Evolutionary conservation across 35 echinoderm and acorn worm species (phyloP), one percentile per base, ranked within the genome.

Genomic region (Ophiothrix spiculata): DNA sequence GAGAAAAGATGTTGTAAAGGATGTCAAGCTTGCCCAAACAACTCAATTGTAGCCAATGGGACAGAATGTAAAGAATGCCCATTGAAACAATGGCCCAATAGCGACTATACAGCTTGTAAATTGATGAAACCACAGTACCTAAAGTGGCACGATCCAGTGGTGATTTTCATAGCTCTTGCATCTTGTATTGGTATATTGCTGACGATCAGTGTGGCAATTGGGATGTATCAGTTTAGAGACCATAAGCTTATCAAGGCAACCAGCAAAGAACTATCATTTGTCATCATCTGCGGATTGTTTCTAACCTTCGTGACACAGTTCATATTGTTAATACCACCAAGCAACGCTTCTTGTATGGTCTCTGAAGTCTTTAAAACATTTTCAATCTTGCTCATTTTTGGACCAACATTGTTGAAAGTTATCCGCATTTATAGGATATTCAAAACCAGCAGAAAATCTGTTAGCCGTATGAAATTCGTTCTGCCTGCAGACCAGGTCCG

Each of bases 181-280:
- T 32, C 63, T 31, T 15, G 34, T 34, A 1, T 83, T 32, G 86
- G 86, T 31, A 37, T 88, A 1, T 11, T 64, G 4, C 35, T 37
- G n/a, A 63, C 40, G 36, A 12, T 56, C 0, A 16, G 31, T 29
- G 77, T 45, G 28, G 33, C 37, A 25, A 23, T 80, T 6, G 69
- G 63, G 14, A 76, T 84, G 29, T 45, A 76, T 1, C 33, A 60
- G 15, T 40, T 84, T 32, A 60, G 69, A 38, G 76, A 90, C 19
- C 64, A 75, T 36, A 63, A 15, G 0, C 41, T 90, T 13, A 37
- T 90, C 1, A 90, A 90, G 32, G 88, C 88, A 19, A 77, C 63
- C 6, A 90, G 88, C 41, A 38, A 81, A 13, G 88, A 90, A 38
- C 80, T 90, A 31, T 84, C 63, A 6, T 90, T 23, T 36, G 46